Percentiles rank a stretch among this genome's conserved stretches.
Evolutionary conservation across 37 sponge, comb jelly and placozoan genomes (phyloP).

Genomic region (Ephydatia muelleri): DNA sequence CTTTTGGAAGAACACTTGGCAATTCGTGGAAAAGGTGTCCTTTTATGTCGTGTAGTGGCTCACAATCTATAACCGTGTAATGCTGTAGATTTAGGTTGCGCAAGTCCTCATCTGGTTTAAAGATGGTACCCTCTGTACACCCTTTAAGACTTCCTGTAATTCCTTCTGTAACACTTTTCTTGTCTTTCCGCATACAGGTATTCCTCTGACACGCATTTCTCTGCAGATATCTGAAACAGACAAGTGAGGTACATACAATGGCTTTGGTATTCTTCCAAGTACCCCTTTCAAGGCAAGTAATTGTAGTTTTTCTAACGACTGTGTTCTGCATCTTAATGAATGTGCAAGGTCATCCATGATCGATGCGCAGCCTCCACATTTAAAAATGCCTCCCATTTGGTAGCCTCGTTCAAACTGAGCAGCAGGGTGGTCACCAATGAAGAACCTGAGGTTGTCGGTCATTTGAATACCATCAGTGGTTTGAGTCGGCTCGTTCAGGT

Average conservation of each 20-base stretch:
- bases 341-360: conserved; percentile 28
- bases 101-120: conserved; percentile 7
- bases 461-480: conserved; percentile 21
- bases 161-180: neutral
- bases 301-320: conserved; percentile 11
- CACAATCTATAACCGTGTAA: conserved; percentile 17
- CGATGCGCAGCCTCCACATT: conserved; percentile 26
- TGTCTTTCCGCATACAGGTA: neutral
- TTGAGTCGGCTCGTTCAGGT: neutral
- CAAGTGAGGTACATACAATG: neutral
- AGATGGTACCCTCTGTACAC: conserved; percentile 36
- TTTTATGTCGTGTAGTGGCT: conserved; percentile 29
- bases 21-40: conserved; percentile 17
- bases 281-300: conserved; percentile 5
- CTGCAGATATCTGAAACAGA: neutral
- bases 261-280: neutral
- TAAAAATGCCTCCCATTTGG: conserved; percentile 39
- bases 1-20: neutral
- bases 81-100: neutral
- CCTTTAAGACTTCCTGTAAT: conserved; percentile 2
- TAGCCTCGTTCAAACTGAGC: conserved; percentile 36
- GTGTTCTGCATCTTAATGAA: neutral
- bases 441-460: conserved; percentile 19
- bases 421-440: conserved; percentile 47
- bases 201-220: conserved; percentile 13